Conservation (phyloP, 1,140 invertebrate species). For the Trichonephila inaurata region DNA sequence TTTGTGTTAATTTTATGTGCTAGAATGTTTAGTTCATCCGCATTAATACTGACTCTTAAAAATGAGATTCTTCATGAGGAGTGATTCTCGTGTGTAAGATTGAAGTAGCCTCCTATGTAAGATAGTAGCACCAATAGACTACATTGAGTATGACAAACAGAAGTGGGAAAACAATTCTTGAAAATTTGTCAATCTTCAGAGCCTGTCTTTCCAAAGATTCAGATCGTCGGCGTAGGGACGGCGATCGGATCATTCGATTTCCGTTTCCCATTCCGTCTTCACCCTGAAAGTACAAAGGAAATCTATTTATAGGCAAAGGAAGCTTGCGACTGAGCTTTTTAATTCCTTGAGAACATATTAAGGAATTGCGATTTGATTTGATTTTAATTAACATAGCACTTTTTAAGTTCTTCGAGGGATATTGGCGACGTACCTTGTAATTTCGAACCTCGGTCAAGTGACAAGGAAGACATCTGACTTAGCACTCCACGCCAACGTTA, state of each 20-base stretch:
- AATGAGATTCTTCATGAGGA: not conserved
- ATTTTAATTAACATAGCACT: too few relatives aligned
- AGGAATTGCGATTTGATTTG: not conserved
- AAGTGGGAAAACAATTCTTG: slow-evolving; percentile 91
- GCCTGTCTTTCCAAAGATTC: slow-evolving; percentile 81
- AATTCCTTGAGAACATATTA: not conserved
- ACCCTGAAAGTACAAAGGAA: not conserved
- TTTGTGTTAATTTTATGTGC: too few relatives aligned
- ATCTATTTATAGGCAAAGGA: not conserved
- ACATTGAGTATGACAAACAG: slow-evolving; percentile 91
- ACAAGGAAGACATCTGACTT: too few relatives aligned
- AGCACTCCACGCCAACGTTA: too few relatives aligned
- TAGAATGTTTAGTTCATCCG: not conserved
- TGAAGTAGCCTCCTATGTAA: not conserved
- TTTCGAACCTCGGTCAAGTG: too few relatives aligned
- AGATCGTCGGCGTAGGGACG: not conserved
- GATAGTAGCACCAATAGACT: slow-evolving; percentile 91
- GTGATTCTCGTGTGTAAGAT: not conserved
- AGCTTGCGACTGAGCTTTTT: not conserved
- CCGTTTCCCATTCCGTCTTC: not conserved
- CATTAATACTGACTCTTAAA: not conserved
- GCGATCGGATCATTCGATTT: not conserved
- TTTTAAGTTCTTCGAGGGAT: too few relatives aligned
- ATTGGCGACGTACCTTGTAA: too few relatives aligned
- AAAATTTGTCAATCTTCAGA: slow-evolving; percentile 91